Evolutionary conservation across 2,797 vertebrate species (phyloP).

Genomic region (Cynopterus sphinx): DNA sequence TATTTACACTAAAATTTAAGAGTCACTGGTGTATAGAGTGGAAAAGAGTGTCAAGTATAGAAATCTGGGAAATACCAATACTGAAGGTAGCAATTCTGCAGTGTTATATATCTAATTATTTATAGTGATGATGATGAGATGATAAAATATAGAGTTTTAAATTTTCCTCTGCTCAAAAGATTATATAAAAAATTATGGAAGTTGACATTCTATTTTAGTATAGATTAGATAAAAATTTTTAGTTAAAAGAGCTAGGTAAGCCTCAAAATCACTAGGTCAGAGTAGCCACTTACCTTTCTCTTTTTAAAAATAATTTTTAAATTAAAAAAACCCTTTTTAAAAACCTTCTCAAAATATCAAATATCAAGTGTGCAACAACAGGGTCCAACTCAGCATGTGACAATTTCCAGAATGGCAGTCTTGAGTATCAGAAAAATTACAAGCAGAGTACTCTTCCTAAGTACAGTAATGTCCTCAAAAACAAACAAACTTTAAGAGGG

Average conservation of each 20-base stretch:
- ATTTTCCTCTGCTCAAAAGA: constrained; percentile 25
- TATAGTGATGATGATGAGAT: not conserved
- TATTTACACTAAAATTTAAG: constrained; percentile 5
- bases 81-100: not conserved
- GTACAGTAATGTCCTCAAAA: constrained; percentile 25
- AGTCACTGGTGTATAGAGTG: not conserved
- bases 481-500: not conserved
- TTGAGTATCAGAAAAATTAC: constrained; percentile 2
- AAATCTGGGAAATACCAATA: not conserved
- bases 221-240: not conserved
- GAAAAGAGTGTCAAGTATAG: not conserved
- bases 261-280: constrained; percentile 7
- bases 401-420: not conserved
- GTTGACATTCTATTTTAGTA: not conserved
- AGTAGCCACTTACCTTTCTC: not conserved
- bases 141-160: not conserved
- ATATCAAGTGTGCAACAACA: not conserved
- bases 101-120: not conserved
- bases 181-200: constrained; percentile 11
- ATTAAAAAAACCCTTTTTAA: not conserved
- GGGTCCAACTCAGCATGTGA: not conserved
- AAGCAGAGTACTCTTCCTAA: not conserved
- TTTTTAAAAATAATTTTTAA: constrained; percentile 34
- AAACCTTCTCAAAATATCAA: constrained; percentile 5
- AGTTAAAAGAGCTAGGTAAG: not conserved